Percentiles rank a stretch among this genome's conserved stretches.
Conservation (phyloP, 2,888 invertebrate species). For the Thysanoteuthis rhombus region DNA sequence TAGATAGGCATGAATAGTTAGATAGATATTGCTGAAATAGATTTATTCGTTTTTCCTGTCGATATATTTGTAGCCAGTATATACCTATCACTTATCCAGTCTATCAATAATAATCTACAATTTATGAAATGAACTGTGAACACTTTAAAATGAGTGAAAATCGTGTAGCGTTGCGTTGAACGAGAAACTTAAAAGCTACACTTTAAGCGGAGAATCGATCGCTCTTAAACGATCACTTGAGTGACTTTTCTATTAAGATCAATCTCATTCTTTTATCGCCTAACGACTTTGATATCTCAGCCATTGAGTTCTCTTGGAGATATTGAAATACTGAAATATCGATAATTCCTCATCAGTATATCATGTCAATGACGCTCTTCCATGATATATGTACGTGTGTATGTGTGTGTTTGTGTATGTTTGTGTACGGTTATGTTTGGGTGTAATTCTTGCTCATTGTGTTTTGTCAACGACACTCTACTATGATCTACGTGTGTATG, state of each 20-base stretch:
- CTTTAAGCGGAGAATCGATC: neutral
- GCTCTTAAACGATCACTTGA: neutral
- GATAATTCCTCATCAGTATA: neutral
- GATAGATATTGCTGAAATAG: no score
- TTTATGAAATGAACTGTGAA: neutral
- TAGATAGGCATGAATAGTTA: no score
- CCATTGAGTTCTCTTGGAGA: neutral
- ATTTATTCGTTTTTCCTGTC: neutral
- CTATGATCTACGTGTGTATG: no score
- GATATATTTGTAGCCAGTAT: neutral
- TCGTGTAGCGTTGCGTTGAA: neutral
- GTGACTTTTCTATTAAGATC: neutral
- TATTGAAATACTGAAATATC: neutral
- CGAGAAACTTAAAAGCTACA: neutral
- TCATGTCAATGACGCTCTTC: neutral
- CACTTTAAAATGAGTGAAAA: neutral
- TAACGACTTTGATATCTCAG: slow-evolving; percentile 12
- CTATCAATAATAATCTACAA: neutral
- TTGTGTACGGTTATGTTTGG: no score
- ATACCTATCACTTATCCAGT: neutral
- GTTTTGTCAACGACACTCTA: no score
- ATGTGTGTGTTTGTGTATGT: no score
- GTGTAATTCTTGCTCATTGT: no score
- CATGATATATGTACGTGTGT: neutral
- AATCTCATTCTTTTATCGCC: neutral